Percentiles rank a stretch among this genome's conserved stretches.
Conservation (phyloP, 2,888 invertebrate species). For the Congeria kusceri region DNA sequence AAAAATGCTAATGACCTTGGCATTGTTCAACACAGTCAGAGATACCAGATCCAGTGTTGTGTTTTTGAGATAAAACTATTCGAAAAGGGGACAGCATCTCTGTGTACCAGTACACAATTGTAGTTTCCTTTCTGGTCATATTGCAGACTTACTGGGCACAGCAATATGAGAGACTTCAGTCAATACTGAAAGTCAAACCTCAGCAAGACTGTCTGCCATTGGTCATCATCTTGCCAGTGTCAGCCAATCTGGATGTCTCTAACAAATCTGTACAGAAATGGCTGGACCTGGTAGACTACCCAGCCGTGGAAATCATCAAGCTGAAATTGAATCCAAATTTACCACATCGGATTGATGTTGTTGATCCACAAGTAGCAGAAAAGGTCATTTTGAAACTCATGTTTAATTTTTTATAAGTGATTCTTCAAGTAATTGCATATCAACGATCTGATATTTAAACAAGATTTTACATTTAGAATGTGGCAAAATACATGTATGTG, state of each 20-base stretch:
- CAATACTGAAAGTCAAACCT: slow-evolving; percentile 71
- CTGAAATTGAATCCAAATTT: slow-evolving; percentile 44
- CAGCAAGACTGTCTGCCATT: slow-evolving; percentile 72
- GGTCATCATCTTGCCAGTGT: slow-evolving; percentile 72
- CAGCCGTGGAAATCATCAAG: slow-evolving; percentile 61
- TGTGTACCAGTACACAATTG: too few species aligned
- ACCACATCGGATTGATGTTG: slow-evolving; percentile 51
- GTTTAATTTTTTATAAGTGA: too few species aligned
- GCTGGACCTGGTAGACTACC: slow-evolving; percentile 54
- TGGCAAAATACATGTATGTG: too few species aligned
- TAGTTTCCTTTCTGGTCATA: too few species aligned
- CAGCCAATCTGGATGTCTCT: slow-evolving; percentile 51
- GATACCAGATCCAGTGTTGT: too few species aligned
- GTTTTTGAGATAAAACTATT: too few species aligned
- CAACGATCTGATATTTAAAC: too few species aligned
- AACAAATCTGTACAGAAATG: slow-evolving; percentile 24
- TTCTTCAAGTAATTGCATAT: too few species aligned
- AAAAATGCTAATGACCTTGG: too few species aligned
- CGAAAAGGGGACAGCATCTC: too few species aligned
- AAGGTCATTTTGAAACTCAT: slow-evolving; percentile 56
- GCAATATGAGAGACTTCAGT: slow-evolving; percentile 66
- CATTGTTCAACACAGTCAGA: too few species aligned
- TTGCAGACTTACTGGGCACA: slow-evolving; percentile 70
- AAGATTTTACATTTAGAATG: too few species aligned
- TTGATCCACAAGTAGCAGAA: slow-evolving; percentile 55